Conservation (phyloP, 2,888 invertebrate species). For the Idaea dimidiata region DNA sequence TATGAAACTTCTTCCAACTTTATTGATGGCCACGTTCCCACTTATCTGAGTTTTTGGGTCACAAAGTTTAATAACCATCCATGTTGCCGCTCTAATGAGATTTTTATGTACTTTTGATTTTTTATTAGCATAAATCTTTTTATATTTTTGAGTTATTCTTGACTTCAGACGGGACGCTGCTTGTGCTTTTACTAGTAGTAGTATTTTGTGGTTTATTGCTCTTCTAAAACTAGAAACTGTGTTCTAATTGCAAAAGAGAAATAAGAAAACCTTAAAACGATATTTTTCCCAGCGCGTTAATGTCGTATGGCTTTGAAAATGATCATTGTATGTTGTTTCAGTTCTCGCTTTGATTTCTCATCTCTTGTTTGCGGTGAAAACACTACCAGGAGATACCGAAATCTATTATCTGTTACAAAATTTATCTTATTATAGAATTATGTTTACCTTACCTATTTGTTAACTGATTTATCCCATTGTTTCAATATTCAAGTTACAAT, state of each 20-base stretch:
- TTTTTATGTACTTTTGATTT: slow-evolving; percentile 3
- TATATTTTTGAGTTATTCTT: not conserved
- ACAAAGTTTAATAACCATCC: slow-evolving; percentile 26
- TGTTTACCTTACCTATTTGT: not conserved
- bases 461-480: not conserved
- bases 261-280: too few species aligned
- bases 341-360: too few species aligned
- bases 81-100: slow-evolving; percentile 12
- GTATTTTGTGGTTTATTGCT: not conserved
- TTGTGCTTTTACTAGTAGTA: not conserved
- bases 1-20: slow-evolving; percentile 53
- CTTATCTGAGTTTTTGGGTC: slow-evolving; percentile 42
- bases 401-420: not conserved
- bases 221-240: too few species aligned
- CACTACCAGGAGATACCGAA: not conserved
- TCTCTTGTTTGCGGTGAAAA: too few species aligned
- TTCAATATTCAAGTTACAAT: not conserved
- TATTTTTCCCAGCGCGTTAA: too few species aligned
- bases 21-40: slow-evolving; percentile 45
- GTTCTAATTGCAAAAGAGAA: too few species aligned
- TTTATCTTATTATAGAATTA: not conserved
- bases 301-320: too few species aligned
- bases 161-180: not conserved
- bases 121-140: slow-evolving; percentile 8
- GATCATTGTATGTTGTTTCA: too few species aligned